Percentiles rank a stretch among this genome's conserved stretches.
phyloP scores from a whole-genome alignment of 2,888 invertebrate genomes.

The Notodonta ziczac region DNA sequence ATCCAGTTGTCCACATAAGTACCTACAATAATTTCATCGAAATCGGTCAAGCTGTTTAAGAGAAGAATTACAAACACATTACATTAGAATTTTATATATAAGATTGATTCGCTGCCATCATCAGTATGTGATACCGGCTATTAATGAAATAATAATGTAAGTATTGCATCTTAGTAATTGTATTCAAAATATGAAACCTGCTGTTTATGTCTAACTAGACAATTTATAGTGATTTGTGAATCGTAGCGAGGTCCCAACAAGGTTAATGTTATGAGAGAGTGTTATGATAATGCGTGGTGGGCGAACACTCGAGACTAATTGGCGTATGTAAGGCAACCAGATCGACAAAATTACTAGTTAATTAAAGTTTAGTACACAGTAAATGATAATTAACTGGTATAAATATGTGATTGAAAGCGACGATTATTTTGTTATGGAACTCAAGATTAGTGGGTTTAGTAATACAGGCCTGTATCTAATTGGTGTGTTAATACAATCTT shows the following conservation, averaged over 20 bases:
- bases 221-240: slow-evolving; percentile 30
- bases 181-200: not conserved
- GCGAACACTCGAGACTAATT: slow-evolving; percentile 28
- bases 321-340: slow-evolving; percentile 28
- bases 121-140: too few relatives aligned
- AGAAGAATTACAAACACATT: too few relatives aligned
- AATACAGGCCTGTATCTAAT: not conserved
- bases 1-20: too few relatives aligned
- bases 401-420: slow-evolving; percentile 19
- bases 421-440: slow-evolving; percentile 17
- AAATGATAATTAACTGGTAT: slow-evolving; percentile 1
- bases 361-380: slow-evolving; percentile 21
- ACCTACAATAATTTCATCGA: too few relatives aligned
- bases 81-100: too few relatives aligned
- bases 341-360: slow-evolving; percentile 26
- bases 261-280: slow-evolving; percentile 25
- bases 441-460: slow-evolving; percentile 13
- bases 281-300: slow-evolving; percentile 30
- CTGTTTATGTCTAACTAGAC: not conserved
- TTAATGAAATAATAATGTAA: too few relatives aligned
- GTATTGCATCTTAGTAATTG: too few relatives aligned
- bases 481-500: not conserved
- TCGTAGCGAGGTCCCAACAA: slow-evolving; percentile 28
- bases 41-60: too few relatives aligned
- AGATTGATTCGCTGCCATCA: too few relatives aligned